Evolutionary conservation across 2,113 vertebrate genomes (phyloP).

Genomic region (Laticauda laticaudata): DNA sequence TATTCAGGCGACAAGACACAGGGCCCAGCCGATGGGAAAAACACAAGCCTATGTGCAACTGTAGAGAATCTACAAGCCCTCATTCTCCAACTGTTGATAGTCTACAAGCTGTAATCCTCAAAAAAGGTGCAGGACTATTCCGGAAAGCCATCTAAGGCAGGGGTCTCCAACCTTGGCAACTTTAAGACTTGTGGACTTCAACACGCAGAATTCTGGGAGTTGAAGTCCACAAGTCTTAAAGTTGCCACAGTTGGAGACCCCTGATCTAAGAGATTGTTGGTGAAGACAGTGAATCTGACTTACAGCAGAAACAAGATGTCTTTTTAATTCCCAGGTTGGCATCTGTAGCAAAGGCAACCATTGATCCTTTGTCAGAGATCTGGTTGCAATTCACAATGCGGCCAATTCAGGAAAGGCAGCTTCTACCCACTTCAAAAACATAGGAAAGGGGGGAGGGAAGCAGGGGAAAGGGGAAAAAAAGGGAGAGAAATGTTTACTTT

Average conservation of each 20-base stretch:
- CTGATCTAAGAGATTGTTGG: not conserved
- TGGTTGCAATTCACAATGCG: not conserved
- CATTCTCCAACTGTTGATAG: no score
- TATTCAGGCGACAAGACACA: not conserved
- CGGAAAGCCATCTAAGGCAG: not conserved
- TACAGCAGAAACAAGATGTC: not conserved
- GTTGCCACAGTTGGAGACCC: no score
- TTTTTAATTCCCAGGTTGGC: not conserved
- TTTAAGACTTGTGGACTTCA: no score
- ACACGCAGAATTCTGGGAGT: no score
- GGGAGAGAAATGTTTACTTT: not conserved
- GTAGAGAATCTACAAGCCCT: no score
- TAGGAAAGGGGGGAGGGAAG: not conserved
- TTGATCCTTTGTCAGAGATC: not conserved
- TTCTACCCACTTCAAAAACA: not conserved
- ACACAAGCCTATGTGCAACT: not conserved
- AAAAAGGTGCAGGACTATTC: not conserved
- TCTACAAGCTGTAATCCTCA: not conserved
- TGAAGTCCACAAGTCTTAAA: no score
- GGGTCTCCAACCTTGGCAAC: no score
- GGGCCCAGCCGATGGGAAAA: not conserved
- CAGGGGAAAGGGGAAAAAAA: not conserved
- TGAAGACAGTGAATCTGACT: not conserved
- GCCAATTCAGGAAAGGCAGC: slow-evolving; percentile 9
- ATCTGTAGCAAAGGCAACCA: not conserved